Conservation (phyloP, 2,888 invertebrate species). For the Dolichopus griseipennis region DNA sequence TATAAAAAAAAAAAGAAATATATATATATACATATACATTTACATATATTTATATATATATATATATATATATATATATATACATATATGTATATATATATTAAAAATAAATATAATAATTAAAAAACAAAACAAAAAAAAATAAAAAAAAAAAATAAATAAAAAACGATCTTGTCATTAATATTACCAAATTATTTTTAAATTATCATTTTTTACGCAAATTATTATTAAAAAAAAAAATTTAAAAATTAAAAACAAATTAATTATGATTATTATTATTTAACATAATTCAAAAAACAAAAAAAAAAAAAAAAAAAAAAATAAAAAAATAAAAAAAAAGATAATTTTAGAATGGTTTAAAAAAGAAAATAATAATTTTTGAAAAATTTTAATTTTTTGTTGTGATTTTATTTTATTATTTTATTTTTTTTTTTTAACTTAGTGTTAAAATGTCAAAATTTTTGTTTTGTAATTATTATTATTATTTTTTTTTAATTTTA, state of each 20-base stretch:
- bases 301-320: neutral
- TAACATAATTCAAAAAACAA: neutral
- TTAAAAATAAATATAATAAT: neutral
- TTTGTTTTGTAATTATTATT: no score
- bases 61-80: no score
- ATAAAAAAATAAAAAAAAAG: neutral
- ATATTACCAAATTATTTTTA: conserved; percentile 8
- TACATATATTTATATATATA: no score
- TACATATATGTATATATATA: no score
- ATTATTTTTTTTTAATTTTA: no score
- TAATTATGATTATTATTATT: neutral
- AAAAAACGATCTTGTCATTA: conserved; percentile 7
- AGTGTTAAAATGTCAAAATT: no score
- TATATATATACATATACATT: neutral
- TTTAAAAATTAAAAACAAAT: neutral
- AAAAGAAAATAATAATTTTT: no score
- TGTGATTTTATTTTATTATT: neutral
- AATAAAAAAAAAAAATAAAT: neutral
- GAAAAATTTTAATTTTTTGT: neutral
- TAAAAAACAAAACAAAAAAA: neutral
- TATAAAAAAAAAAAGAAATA: neutral
- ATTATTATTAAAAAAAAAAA: neutral
- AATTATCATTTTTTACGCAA: neutral
- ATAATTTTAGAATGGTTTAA: neutral
- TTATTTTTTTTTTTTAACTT: no score